Percentiles rank a stretch among this genome's conserved stretches.
phyloP scores from a whole-genome alignment of 2,113 vertebrate genomes.

The Eulemur rufifrons region DNA sequence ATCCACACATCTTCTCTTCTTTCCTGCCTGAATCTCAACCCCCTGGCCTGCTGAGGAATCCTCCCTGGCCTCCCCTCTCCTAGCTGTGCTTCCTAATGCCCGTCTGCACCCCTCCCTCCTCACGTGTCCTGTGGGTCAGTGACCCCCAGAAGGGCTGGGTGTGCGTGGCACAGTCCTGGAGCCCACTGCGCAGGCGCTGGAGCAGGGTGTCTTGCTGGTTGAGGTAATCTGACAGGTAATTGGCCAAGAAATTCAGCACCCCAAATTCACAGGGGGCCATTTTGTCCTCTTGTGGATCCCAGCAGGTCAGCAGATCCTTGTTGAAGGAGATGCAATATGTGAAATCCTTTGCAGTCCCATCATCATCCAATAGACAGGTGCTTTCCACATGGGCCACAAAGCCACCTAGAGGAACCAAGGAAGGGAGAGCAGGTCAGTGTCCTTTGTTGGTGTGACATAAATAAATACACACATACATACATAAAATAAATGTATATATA shows the following conservation, averaged over 20 bases:
- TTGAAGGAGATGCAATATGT: constrained; percentile 76
- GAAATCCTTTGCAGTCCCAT: constrained; percentile 51
- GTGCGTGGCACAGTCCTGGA: not conserved
- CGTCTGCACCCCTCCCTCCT: constrained; percentile 41
- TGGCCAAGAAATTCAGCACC: accelerated
- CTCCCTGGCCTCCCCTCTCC: not conserved
- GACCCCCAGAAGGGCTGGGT: constrained; percentile 56
- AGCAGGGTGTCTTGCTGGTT: accelerated
- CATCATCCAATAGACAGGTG: constrained; percentile 66
- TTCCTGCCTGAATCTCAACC: not conserved
- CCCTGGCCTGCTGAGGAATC: no score
- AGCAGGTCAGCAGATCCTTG: constrained; percentile 76
- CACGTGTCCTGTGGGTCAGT: constrained; percentile 64
- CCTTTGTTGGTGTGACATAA: not conserved
- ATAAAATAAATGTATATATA: not conserved
- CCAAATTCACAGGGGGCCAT: constrained; percentile 59
- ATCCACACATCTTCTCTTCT: not conserved
- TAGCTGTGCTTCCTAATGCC: not conserved
- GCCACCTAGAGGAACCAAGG: constrained; percentile 31
- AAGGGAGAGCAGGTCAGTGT: not conserved
- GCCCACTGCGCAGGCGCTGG: not conserved
- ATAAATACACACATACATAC: not conserved
- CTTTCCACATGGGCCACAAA: constrained; percentile 78
- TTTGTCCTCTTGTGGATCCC: accelerated
- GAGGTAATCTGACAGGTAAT: accelerated